Evolutionary conservation across 2,888 invertebrate genomes (phyloP).

Genomic region (Ochropacha duplaris): DNA sequence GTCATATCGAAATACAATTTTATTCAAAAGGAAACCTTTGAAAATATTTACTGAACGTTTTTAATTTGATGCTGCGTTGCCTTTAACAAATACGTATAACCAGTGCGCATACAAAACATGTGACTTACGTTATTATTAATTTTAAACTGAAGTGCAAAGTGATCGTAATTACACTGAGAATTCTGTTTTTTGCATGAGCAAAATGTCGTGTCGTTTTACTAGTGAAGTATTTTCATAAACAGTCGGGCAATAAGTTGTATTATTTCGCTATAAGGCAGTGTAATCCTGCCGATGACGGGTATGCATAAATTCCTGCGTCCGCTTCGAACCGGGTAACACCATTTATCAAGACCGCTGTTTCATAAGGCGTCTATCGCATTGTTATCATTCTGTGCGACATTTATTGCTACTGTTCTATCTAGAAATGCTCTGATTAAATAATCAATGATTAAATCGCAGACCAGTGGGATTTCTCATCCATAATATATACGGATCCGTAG

Average conservation of each 20-base stretch:
- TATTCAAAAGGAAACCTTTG: slow-evolving; percentile 62
- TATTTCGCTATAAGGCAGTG: slow-evolving; percentile 30
- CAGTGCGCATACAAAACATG: neutral
- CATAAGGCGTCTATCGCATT: slow-evolving; percentile 72
- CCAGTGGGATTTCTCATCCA: slow-evolving; percentile 39
- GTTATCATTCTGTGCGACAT: slow-evolving; percentile 71
- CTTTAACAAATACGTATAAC: slow-evolving; percentile 9
- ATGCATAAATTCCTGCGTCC: slow-evolving; percentile 62
- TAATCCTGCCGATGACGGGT: slow-evolving; percentile 62
- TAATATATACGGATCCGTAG: slow-evolving; percentile 29
- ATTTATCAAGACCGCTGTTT: slow-evolving; percentile 65
- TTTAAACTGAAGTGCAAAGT: neutral
- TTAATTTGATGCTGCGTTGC: slow-evolving; percentile 57
- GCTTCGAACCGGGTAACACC: slow-evolving; percentile 48
- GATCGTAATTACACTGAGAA: neutral
- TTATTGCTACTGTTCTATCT: slow-evolving; percentile 62
- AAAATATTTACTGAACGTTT: slow-evolving; percentile 75
- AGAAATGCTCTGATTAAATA: slow-evolving; percentile 55
- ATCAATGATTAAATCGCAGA: slow-evolving; percentile 42
- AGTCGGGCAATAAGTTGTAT: slow-evolving; percentile 16
- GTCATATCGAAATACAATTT: slow-evolving; percentile 78
- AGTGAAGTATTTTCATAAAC: slow-evolving; percentile 17
- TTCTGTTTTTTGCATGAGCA: too few species aligned
- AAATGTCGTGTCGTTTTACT: too few species aligned
- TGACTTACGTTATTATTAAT: neutral